Evolutionary conservation across 2,797 vertebrate genomes (phyloP), one percentile per base, ranked within the genome.

Genomic region (Sebastes matsubarae): DNA sequence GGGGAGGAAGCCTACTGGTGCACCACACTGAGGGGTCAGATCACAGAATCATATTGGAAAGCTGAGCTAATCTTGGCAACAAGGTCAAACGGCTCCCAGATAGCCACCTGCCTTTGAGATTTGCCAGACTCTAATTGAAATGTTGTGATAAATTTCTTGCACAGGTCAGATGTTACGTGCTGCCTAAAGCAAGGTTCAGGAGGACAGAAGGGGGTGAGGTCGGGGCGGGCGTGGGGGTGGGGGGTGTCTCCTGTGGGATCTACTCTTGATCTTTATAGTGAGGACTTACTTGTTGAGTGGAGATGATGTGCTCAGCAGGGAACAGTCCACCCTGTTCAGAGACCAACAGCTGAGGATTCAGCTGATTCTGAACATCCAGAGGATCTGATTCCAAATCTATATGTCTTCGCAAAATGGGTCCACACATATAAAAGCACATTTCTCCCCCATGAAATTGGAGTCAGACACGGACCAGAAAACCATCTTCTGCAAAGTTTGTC

Each of bases 101-200:
- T 64, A 72, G 84, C 68, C 68, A 89, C 90, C 88, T 92, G 85
- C 88, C 90, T 90, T 7, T 80, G 75, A 61, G 71, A 89, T 78
- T 93, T 94, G 91, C 92, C 94, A 95, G 89, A 69, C 93, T 96
- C 96, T 97, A 97, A 97, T 95, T 96, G 95, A 97, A 97, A 96
- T 94, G 90, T 95, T 96, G 94, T 97, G 96, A 97, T 97, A 95
- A 96, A 97, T 97, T 95, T 97, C 92, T 46, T 88, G 87, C 57
- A 79, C 78, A 87, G 94, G 96, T 97, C 96, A 97, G 92, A 96
- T 85, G 89, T 96, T 95, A 94, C 92, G 88, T 93, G 94, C 93
- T 93, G 91, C 92, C 92, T 95, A 95, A 95, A 96, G 93, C 88
- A 94, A 86, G 60, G 95, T 95, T 97, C 95, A 97, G 29, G 89